phyloP scores from a whole-genome alignment of 2,888 invertebrate genomes.

The Alcis repandata region DNA sequence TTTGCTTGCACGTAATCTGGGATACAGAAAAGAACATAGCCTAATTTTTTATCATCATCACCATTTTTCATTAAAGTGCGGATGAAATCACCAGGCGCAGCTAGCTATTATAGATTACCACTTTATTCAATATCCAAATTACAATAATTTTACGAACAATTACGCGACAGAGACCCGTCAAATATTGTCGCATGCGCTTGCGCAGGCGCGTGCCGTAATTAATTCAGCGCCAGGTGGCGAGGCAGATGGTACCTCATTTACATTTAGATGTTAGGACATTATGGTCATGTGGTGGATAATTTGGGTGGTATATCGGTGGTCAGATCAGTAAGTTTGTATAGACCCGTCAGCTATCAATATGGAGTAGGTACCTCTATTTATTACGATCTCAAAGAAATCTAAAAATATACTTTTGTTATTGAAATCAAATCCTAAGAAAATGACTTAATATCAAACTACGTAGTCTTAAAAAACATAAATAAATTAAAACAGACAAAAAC shows the following conservation, averaged over 20 bases:
- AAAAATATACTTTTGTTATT: no score
- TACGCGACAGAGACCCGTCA: constrained; percentile 34
- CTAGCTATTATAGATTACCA: constrained; percentile 3
- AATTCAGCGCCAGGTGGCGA: constrained; percentile 83
- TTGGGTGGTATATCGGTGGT: constrained; percentile 6
- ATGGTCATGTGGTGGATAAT: constrained; percentile 36
- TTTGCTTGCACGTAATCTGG: no score
- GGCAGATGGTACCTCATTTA: constrained; percentile 76
- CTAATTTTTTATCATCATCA: no score
- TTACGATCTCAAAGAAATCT: no score
- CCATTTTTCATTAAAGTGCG: no score
- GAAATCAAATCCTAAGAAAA: no score
- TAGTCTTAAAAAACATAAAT: no score
- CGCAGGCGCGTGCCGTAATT: constrained; percentile 78
- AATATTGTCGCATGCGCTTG: constrained; percentile 44
- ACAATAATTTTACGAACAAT: constrained; percentile 32
- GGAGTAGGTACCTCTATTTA: no score
- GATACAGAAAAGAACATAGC: no score
- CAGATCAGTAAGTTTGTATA: not conserved
- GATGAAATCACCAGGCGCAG: no score
- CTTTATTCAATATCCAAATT: constrained; percentile 15
- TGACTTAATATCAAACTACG: no score
- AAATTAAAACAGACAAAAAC: no score
- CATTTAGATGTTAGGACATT: constrained; percentile 59
- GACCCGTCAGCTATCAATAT: not conserved